A percentile compares a stretch with the other conserved stretches of the same genome.
phyloP scores from a whole-genome alignment of 1,140 invertebrate genomes.

The Heterodera schachtii region DNA sequence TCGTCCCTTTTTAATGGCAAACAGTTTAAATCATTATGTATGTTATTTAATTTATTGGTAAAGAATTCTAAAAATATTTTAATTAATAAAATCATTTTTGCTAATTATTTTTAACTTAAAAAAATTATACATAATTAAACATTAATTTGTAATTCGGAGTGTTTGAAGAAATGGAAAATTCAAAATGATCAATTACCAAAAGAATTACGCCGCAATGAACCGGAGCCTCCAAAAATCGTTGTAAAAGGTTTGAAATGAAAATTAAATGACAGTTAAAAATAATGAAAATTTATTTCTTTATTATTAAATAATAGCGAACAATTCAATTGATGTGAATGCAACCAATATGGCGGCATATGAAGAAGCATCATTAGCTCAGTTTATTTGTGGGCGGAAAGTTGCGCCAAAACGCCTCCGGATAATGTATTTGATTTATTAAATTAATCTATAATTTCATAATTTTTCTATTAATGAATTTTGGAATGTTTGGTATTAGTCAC shows the following conservation, averaged over 20 bases:
- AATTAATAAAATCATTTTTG: no score
- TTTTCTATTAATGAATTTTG: no score
- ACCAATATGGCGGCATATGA: slow-evolving; percentile 72
- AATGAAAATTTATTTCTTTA: not conserved
- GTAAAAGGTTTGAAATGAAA: slow-evolving; percentile 66
- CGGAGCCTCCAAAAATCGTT: slow-evolving; percentile 73
- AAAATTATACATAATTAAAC: not conserved
- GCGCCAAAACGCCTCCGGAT: slow-evolving; percentile 72
- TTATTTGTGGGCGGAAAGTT: slow-evolving; percentile 76
- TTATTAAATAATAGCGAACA: slow-evolving; percentile 41
- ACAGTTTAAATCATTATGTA: not conserved
- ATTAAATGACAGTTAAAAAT: no score
- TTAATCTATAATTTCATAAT: no score
- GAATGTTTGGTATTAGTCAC: no score
- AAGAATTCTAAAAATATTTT: no score
- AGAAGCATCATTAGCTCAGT: slow-evolving; percentile 69
- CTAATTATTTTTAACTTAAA: no score
- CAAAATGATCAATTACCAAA: slow-evolving; percentile 74
- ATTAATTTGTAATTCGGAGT: slow-evolving; percentile 78
- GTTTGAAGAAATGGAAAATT: slow-evolving; percentile 76
- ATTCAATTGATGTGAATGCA: slow-evolving; percentile 69
- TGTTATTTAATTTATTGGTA: not conserved
- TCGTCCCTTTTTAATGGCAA: not conserved
- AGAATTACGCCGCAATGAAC: slow-evolving; percentile 71
- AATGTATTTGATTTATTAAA: no score